Conservation (phyloP, 2,888 invertebrate species). For the Lysandra coridon region DNA sequence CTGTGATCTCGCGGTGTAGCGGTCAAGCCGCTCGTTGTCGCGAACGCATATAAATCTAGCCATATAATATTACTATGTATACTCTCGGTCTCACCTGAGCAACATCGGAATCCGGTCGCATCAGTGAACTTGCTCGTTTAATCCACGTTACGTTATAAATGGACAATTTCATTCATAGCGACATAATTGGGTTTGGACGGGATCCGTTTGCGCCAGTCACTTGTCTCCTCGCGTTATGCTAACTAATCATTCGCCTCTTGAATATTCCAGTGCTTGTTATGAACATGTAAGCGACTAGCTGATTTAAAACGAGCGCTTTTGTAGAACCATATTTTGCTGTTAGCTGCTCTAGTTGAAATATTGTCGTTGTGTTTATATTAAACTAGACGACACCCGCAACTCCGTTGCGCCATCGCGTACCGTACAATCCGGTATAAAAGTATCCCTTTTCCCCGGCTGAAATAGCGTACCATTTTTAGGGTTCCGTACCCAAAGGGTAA, state of each 20-base stretch:
- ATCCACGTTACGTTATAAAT: constrained; percentile 48
- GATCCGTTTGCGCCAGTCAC: constrained; percentile 18
- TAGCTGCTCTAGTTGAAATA: neutral
- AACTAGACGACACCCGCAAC: too few relatives aligned
- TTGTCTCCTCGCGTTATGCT: constrained; percentile 17
- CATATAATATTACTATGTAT: constrained; percentile 38
- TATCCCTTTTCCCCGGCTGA: too few relatives aligned
- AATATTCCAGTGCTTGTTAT: constrained; percentile 17
- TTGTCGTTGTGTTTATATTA: neutral
- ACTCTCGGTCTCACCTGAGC: constrained; percentile 51
- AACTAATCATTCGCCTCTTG: constrained; percentile 11
- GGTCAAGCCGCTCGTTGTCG: too few relatives aligned
- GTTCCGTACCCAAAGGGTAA: too few relatives aligned
- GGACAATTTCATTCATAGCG: constrained; percentile 43
- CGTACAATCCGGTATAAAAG: too few relatives aligned
- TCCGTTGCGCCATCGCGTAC: too few relatives aligned
- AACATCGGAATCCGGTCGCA: constrained; percentile 68
- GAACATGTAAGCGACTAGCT: neutral
- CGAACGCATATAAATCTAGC: too few relatives aligned
- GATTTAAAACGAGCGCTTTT: neutral
- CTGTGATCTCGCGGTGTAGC: too few relatives aligned
- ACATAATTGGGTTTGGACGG: constrained; percentile 17
- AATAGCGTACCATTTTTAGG: too few relatives aligned
- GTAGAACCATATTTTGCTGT: neutral
- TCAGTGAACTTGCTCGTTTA: constrained; percentile 63